phyloP scores from a whole-genome alignment of 1,140 invertebrate species.

The Drosophila guanche region DNA sequence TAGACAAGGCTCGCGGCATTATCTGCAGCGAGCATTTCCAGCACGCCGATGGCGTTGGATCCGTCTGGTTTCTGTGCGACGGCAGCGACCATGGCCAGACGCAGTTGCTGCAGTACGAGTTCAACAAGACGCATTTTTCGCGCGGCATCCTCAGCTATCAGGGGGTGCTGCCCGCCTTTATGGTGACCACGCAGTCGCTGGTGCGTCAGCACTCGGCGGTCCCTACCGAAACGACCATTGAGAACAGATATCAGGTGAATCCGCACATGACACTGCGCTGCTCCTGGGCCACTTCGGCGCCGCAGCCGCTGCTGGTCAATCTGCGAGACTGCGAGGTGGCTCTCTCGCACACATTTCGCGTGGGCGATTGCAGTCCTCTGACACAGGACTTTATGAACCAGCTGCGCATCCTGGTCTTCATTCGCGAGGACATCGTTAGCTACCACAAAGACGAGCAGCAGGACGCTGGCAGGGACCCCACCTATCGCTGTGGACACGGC shows the following conservation, averaged over 20 bases:
- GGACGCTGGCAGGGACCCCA: constrained; percentile 46
- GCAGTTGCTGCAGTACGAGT: constrained; percentile 68
- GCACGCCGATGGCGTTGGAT: constrained; percentile 46
- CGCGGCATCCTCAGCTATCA: constrained; percentile 66
- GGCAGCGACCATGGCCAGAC: constrained; percentile 60
- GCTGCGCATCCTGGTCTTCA: constrained; percentile 64
- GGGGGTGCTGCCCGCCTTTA: constrained; percentile 51
- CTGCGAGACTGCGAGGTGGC: constrained; percentile 63
- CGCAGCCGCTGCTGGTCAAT: constrained; percentile 56
- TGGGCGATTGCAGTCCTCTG: constrained; percentile 53
- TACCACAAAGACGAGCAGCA: constrained; percentile 39
- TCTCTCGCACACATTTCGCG: constrained; percentile 63
- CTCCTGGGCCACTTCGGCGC: constrained; percentile 44
- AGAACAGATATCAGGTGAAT: constrained; percentile 73
- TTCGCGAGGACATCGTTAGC: constrained; percentile 74
- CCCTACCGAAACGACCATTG: constrained; percentile 59
- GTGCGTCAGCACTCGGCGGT: constrained; percentile 31
- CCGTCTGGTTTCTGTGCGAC: constrained; percentile 77
- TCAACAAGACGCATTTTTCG: constrained; percentile 43
- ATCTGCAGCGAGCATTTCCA: constrained; percentile 63
- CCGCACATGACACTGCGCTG: constrained; percentile 62
- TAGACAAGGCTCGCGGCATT: constrained; percentile 58
- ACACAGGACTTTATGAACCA: constrained; percentile 76
- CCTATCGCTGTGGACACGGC: constrained; percentile 69
- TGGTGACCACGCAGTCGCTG: constrained; percentile 60